phyloP scores from a whole-genome alignment of 1,140 invertebrate species.

The Diprion similis region DNA sequence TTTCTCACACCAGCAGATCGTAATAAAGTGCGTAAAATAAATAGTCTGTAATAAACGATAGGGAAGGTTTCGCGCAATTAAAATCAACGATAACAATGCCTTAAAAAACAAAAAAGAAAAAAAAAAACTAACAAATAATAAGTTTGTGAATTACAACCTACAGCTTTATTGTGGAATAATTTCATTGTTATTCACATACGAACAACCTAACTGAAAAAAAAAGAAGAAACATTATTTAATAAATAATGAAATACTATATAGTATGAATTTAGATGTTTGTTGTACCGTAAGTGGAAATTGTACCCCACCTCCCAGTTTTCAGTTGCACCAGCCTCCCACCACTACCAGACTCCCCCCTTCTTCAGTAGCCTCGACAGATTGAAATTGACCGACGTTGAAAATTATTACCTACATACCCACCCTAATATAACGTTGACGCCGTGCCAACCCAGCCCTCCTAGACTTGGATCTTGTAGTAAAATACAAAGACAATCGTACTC shows the following conservation, averaged over 20 bases:
- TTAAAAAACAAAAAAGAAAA: too few species aligned
- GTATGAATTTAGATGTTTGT: neutral
- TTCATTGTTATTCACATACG: too few species aligned
- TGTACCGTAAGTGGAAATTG: neutral
- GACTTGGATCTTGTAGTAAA: conserved; percentile 34
- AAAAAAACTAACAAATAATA: too few species aligned
- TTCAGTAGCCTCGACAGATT: neutral
- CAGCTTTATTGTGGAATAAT: too few species aligned
- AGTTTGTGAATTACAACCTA: too few species aligned
- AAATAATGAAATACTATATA: neutral
- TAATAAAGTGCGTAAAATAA: too few species aligned
- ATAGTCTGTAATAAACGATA: too few species aligned
- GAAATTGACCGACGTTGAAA: neutral
- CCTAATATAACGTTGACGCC: conserved; percentile 34
- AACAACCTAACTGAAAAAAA: neutral
- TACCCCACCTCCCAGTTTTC: neutral
- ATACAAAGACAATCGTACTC: conserved; percentile 37
- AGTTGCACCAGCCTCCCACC: neutral
- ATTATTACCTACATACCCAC: conserved; percentile 32
- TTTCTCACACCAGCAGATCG: too few species aligned
- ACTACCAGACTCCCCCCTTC: neutral
- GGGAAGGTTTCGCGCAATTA: too few species aligned
- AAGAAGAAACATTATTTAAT: neutral
- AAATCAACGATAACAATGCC: too few species aligned
- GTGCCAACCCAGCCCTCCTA: conserved; percentile 31